Base-by-base conservation (phyloP, 2,888 invertebrate genomes). In the Tachina fera region DNA sequence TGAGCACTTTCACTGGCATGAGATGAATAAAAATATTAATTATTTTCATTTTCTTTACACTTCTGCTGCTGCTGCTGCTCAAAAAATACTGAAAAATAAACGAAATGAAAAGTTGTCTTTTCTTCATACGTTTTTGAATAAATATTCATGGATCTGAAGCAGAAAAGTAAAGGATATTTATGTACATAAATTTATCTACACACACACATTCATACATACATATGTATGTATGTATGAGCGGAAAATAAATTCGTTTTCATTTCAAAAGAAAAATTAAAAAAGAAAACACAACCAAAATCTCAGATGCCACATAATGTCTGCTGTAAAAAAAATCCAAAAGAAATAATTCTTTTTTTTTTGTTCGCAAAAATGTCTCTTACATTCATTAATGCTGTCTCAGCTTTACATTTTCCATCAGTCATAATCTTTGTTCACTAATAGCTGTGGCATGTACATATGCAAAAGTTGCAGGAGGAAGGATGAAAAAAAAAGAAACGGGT, bases 21-120 rank as follows among this genome's bases (percentile, higher is more conserved):
- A 70, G 77, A 74, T 77, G 74, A 77, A 85, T 85, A 85, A 74
- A 84, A 85, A 85, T 85, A 68, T 85, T 72, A 82, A 82, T 85
- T 85, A 82, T 75, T 85, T 78, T 85, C 72, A 63, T 77, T 82
- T 82, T 63, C 61, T 74, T 85, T 53, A n/a, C 74, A 63, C 81
- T 65, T 41, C 72, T 70, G 71, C 31, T 6, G 5, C 31, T 31
- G 31, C 6, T 31, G 31, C 9, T 49, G 76, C 53, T 31, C 9
- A 47, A 19, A 19, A 65, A 49, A 67, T 10, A 31, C 31, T 6
- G 31, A 6, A 60, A 53, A 78, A 74, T 83, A 53, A 71, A 71
- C 63, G 79, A 71, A 79, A 79, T 71, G 63, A 79, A 79, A 79
- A 79, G 79, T 71, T 79, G 19, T 71, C 45, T 53, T 71, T 45